Evolutionary conservation across 2,888 invertebrate genomes (phyloP).

Genomic region (Mesorhabditis sp.): DNA sequence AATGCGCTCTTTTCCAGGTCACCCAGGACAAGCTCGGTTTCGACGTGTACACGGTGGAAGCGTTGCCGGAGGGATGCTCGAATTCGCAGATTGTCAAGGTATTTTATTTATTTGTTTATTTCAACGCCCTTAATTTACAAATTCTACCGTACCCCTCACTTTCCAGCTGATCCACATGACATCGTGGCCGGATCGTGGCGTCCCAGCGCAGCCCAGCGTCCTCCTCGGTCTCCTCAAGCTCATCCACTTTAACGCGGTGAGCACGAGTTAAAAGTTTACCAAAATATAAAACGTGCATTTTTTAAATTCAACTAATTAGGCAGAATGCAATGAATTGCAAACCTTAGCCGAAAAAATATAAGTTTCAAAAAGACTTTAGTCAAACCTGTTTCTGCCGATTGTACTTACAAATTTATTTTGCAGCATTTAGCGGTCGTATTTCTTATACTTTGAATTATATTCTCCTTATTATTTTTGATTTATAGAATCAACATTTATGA

Average conservation of each 20-base stretch:
- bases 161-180: constrained; percentile 1
- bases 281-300: too few species aligned
- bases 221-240: background rate
- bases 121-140: too few species aligned
- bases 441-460: too few species aligned
- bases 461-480: too few species aligned
- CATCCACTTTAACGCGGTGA: too few species aligned
- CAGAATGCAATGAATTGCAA: too few species aligned
- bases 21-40: background rate
- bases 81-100: background rate
- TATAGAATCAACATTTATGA: too few species aligned
- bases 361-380: too few species aligned
- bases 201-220: background rate
- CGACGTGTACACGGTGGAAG: constrained; percentile 2
- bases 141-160: background rate
- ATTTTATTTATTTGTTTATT: background rate
- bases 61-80: background rate
- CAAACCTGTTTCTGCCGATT: background rate
- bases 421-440: background rate
- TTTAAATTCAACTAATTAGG: too few species aligned
- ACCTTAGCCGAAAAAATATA: too few species aligned
- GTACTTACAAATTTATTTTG: background rate
- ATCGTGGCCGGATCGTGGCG: background rate
- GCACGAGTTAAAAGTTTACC: too few species aligned
- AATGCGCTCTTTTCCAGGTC: background rate